phyloP scores from a whole-genome alignment of 2,797 vertebrate species.

The Phrynocephalus guinanensis region DNA sequence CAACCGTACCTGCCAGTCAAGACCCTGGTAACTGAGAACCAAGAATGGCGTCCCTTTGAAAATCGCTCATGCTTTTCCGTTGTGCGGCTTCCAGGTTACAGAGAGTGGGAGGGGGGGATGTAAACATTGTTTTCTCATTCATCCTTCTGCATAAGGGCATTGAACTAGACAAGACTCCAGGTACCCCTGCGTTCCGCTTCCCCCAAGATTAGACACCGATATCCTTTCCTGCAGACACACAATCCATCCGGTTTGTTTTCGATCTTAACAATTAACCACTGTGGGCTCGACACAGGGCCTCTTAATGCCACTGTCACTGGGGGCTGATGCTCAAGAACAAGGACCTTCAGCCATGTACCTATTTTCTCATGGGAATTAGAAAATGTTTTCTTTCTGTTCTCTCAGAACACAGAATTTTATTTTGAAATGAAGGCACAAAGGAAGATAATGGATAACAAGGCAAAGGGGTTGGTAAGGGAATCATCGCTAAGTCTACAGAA shows the following conservation, averaged over 20 bases:
- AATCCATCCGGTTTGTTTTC: slow-evolving; percentile 78
- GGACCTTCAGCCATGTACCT: slow-evolving; percentile 11
- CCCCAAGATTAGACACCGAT: slow-evolving; percentile 73
- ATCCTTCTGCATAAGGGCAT: slow-evolving; percentile 76
- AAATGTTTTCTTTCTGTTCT: not conserved
- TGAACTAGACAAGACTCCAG: slow-evolving; percentile 77
- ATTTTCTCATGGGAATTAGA: slow-evolving; percentile 27
- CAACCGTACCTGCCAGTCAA: slow-evolving; percentile 21
- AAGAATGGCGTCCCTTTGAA: slow-evolving; percentile 61
- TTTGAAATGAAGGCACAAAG: not conserved
- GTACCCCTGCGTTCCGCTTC: slow-evolving; percentile 71
- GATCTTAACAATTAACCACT: slow-evolving; percentile 77
- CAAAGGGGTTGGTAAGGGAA: no score
- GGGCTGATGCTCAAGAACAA: slow-evolving; percentile 16
- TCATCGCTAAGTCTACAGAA: not conserved
- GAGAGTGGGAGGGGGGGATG: slow-evolving; percentile 72
- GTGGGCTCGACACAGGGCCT: slow-evolving; percentile 49
- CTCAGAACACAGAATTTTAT: not conserved
- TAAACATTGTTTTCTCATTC: slow-evolving; percentile 82
- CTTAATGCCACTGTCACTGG: slow-evolving; percentile 42
- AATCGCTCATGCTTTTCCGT: slow-evolving; percentile 62
- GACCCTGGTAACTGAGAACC: slow-evolving; percentile 61
- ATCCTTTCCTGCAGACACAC: slow-evolving; percentile 76
- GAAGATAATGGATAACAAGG: not conserved
- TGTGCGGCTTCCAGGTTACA: slow-evolving; percentile 61